A percentile compares a stretch with the other conserved stretches of the same genome.
Conservation (phyloP, 2,888 invertebrate species). For the Eristalis arbustorum region DNA sequence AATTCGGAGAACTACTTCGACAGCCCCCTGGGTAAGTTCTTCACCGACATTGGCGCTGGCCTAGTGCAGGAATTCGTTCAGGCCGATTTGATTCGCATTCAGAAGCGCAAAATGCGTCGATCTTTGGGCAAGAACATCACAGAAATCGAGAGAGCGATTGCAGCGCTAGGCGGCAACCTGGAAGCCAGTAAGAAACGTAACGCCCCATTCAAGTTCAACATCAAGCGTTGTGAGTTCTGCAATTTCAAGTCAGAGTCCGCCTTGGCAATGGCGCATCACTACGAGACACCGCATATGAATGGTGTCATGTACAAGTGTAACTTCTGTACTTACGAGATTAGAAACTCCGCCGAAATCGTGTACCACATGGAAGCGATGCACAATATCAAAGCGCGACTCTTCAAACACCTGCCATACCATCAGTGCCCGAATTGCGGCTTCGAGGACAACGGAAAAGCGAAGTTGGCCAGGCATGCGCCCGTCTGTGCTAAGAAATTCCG, state of each 20-base stretch:
- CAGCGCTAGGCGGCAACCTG: constrained; percentile 90
- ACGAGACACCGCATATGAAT: constrained; percentile 95
- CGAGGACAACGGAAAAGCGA: constrained; percentile 95
- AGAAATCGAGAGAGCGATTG: constrained; percentile 86
- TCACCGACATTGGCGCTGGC: constrained; percentile 94
- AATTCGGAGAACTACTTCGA: constrained; percentile 89
- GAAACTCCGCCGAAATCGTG: constrained; percentile 92
- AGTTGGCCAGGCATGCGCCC: constrained; percentile 91
- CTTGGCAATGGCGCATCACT: constrained; percentile 91
- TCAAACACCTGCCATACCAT: constrained; percentile 92
- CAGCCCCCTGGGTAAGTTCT: constrained; percentile 92
- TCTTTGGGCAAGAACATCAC: constrained; percentile 83
- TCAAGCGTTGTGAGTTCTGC: constrained; percentile 93
- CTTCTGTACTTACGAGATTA: constrained; percentile 89
- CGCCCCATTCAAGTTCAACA: constrained; percentile 87
- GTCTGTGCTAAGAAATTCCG: constrained; percentile 95
- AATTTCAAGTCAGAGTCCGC: constrained; percentile 93
- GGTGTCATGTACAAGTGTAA: constrained; percentile 93
- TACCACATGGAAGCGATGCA: constrained; percentile 96
- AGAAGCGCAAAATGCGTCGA: constrained; percentile 89
- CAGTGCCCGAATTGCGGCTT: constrained; percentile 96
- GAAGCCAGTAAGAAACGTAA: constrained; percentile 93
- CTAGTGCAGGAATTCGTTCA: constrained; percentile 96
- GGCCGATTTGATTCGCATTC: constrained; percentile 92
- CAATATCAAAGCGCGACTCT: constrained; percentile 89